Percentiles rank a stretch among this genome's conserved stretches.
phyloP scores from a whole-genome alignment of 2,888 invertebrate species.

The Melangyna quadrimaculata region DNA sequence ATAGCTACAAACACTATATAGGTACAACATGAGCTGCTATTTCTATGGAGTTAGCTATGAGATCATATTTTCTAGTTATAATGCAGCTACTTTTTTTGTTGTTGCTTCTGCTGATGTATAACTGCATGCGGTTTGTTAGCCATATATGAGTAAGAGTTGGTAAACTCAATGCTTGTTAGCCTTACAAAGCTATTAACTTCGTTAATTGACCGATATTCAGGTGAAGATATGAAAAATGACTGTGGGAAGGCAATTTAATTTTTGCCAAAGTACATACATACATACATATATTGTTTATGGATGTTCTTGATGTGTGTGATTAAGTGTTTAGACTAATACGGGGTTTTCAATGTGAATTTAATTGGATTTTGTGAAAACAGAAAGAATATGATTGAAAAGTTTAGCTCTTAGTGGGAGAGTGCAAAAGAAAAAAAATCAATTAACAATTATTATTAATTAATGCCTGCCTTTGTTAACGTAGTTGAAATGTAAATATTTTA shows the following conservation, averaged over 20 bases:
- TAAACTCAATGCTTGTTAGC: slow-evolving; percentile 41
- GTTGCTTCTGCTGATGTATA: not conserved
- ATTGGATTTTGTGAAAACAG: slow-evolving; percentile 12
- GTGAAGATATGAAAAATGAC: slow-evolving; percentile 49
- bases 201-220: slow-evolving; percentile 66
- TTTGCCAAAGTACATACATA: slow-evolving; percentile 31
- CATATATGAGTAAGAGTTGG: slow-evolving; percentile 2
- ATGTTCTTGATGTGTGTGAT: slow-evolving; percentile 42
- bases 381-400: not conserved
- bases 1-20: not conserved
- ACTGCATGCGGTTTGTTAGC: slow-evolving; percentile 30
- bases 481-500: no score
- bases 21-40: slow-evolving; percentile 28
- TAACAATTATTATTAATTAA: not conserved
- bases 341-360: slow-evolving; percentile 18
- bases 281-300: slow-evolving; percentile 60
- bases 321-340: slow-evolving; percentile 41
- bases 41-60: slow-evolving; percentile 46
- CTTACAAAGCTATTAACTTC: slow-evolving; percentile 60
- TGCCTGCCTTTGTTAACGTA: not conserved
- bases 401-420: not conserved
- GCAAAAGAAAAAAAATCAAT: not conserved
- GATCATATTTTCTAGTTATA: slow-evolving; percentile 60
- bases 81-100: slow-evolving; percentile 20
- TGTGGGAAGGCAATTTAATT: slow-evolving; percentile 51